Base-by-base conservation (phyloP, 2,797 vertebrate genomes). In the Pseudochirops corinnae region DNA sequence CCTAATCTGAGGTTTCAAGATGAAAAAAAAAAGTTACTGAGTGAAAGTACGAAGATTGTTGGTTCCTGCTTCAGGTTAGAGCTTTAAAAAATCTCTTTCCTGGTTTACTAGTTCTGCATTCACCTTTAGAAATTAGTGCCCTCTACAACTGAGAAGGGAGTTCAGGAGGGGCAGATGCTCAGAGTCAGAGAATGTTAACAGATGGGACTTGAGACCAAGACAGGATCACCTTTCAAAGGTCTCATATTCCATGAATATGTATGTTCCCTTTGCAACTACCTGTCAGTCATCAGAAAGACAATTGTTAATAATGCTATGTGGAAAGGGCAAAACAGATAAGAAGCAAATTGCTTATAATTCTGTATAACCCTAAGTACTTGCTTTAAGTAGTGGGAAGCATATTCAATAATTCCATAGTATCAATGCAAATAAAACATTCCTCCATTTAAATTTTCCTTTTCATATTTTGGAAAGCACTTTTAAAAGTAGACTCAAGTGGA, bases 1-100 rank as follows among this genome's bases (percentile, higher is more conserved):
- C 98, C 98, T 95, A 97, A 46, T 95, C 94, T 91, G 94, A 97
- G 97, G 93, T 95, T 97, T 98, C 96, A 95, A 98, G 98, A 98
- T 97, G 98, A 98, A 98, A 98, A 99, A 98, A 98, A 92, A 98
- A 99, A 98, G 98, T 98, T 98, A 21, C 3, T 98, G 96, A 74
- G 93, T 94, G 98, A 94, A 97, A 98, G 96, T 28, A 4, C 95
- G 93, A 67, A 96, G 90, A 96, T 97, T 91, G 55, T 95, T 93
- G 94, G 92, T 91, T 55, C 55, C 95, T 82, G 4, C 33, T 98
- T 96, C 91, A 97, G 58, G 97, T 94, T 96, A 95, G 95, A 95
- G 95, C 96, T 97, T 98, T 98, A 74, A 94, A 91, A 96, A 87
- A 96, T 93, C 94, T 96, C 97, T 98, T 98, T 96, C 96, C n/a